phyloP scores from a whole-genome alignment of 2,797 vertebrate species.

The Schizothorax lantsangensis region DNA sequence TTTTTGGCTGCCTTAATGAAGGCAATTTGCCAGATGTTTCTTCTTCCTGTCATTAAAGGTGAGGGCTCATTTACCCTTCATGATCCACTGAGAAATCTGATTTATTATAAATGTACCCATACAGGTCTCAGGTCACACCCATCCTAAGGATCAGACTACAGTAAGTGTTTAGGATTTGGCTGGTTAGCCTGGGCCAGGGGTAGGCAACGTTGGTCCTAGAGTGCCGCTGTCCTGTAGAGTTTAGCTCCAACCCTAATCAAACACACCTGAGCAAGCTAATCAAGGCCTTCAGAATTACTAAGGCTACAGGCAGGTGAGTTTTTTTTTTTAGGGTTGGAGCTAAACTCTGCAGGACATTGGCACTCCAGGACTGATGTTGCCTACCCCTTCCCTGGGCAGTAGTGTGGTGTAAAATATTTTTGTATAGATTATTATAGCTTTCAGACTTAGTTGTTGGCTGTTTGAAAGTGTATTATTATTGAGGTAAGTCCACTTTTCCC shows the following conservation, averaged over 20 bases:
- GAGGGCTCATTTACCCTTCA: constrained; percentile 9
- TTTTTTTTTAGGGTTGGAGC: too few species aligned
- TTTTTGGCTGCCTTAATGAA: constrained; percentile 33
- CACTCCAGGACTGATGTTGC: too few species aligned
- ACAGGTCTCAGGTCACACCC: neutral
- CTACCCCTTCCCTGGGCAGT: neutral
- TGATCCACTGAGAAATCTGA: neutral
- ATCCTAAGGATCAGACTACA: neutral
- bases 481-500: neutral
- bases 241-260: too few species aligned
- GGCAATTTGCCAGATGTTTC: constrained; percentile 47
- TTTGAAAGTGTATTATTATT: constrained; percentile 9
- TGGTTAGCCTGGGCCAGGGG: neutral
- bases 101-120: neutral
- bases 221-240: too few species aligned
- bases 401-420: neutral
- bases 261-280: too few species aligned
- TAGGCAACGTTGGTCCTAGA: too few species aligned
- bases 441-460: neutral
- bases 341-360: too few species aligned
- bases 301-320: too few species aligned
- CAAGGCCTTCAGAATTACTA: too few species aligned
- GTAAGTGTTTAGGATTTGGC: neutral
- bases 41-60: constrained; percentile 20
- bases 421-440: neutral